phyloP scores from a whole-genome alignment of 1,140 invertebrate species.

The Caerostris extrusa region DNA sequence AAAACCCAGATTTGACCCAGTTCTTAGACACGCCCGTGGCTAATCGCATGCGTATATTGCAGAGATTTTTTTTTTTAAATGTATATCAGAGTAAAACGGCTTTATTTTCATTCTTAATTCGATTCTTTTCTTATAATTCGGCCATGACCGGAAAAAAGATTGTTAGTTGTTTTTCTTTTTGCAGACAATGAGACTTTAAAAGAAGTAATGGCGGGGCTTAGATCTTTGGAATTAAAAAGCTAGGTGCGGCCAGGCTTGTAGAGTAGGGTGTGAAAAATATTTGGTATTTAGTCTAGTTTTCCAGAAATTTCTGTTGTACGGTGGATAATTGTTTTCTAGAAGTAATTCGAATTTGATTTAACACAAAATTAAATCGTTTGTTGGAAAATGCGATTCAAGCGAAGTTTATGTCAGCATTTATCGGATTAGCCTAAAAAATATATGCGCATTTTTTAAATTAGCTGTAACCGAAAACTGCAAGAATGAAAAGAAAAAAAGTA shows the following conservation, averaged over 20 bases:
- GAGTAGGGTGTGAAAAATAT: not conserved
- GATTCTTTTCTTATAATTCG: conserved; percentile 31
- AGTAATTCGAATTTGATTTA: too few relatives aligned
- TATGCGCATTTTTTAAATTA: not conserved
- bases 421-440: not conserved
- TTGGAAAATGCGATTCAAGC: too few relatives aligned
- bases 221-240: not conserved
- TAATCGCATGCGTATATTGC: not conserved
- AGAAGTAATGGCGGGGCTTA: not conserved
- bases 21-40: conserved; percentile 6
- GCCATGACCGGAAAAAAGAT: conserved; percentile 36
- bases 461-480: not conserved
- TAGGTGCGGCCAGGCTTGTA: not conserved
- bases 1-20: conserved; percentile 46
- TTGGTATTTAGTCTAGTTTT: not conserved
- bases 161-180: not conserved
- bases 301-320: not conserved
- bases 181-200: not conserved
- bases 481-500: not conserved
- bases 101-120: conserved; percentile 50
- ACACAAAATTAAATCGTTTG: too few relatives aligned
- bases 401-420: not conserved
- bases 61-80: not conserved
- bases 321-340: not conserved
- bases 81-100: not conserved